Conservation (phyloP, 1,140 invertebrate species). For the Bursaphelenchus mucronatus region DNA sequence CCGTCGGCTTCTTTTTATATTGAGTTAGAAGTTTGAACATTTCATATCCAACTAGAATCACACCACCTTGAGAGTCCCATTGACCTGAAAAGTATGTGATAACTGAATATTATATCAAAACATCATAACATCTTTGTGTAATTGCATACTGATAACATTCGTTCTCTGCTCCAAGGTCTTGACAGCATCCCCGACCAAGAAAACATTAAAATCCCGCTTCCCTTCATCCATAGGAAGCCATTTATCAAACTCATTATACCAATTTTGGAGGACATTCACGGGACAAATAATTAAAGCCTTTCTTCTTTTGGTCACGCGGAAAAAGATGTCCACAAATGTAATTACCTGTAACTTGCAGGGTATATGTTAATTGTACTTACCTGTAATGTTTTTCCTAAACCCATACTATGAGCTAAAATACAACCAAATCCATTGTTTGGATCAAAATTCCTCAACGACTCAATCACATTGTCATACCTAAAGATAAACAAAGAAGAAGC, state of each 20-base stretch:
- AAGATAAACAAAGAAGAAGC: constrained; percentile 16
- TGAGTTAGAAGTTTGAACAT: constrained; percentile 69
- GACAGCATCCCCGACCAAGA: constrained; percentile 84
- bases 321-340: constrained; percentile 90
- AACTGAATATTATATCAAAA: constrained; percentile 10
- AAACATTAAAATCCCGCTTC: constrained; percentile 75
- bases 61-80: constrained; percentile 81
- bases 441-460: constrained; percentile 48
- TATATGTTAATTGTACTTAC: constrained; percentile 60
- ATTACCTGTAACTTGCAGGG: constrained; percentile 65
- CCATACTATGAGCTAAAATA: constrained; percentile 97
- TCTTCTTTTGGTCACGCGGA: constrained; percentile 79
- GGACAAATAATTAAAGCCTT: constrained; percentile 93
- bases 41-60: constrained; percentile 94
- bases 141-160: constrained; percentile 67
- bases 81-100: constrained; percentile 64
- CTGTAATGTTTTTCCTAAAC: constrained; percentile 95
- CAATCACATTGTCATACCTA: constrained; percentile 58
- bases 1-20: constrained; percentile 1
- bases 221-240: constrained; percentile 36
- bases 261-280: constrained; percentile 97
- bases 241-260: constrained; percentile 94
- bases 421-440: constrained; percentile 69
- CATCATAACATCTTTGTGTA: not conserved
- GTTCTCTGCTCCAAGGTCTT: constrained; percentile 81